Base-by-base conservation (phyloP, 2,888 invertebrate species). In the Rutpela maculata region DNA sequence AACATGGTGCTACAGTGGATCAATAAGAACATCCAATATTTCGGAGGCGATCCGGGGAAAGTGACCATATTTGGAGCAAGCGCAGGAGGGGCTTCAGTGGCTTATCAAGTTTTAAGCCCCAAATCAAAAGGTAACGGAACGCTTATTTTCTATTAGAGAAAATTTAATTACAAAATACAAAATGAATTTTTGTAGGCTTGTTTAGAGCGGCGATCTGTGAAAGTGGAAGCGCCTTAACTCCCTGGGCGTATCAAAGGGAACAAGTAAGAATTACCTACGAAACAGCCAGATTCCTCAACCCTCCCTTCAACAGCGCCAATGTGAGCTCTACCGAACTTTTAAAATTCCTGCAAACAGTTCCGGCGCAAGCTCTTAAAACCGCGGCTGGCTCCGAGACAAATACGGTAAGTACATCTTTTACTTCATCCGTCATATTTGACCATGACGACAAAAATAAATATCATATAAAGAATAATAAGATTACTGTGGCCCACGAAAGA, bases 151-250 rank as follows among this genome's bases (percentile, higher is more conserved):
- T 4, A 26, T 26, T 26, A 26, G 22, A 26, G 22, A 4, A 4
- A 26, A 1, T 26, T 3, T 3, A 26, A 26, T 26, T 3, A 26
- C 4, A 1, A 26, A 4, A 4, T 26, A n/a, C n/a, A n/a, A n/a
- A n/a, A 26, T 26, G 9, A 0, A 35, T 35, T 35, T 35, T 35
- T 82, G 60, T 55, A 84, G 83, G 86, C 10, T 77, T 87, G 22
- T 87, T 88, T 77, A 86, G 87, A 65, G 85, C 84, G 19, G 88
- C 86, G 0, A 89, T 89, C 35, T 81, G 85, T n/a, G 85, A 87
- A 78, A 88, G 88, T 77, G 89, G 89, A 4, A 86, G 86, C 11
- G 83, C 87, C 6, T 66, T 89, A 17, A 84, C 85, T 76, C 86
- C 87, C 0, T 89, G 89, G 88, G 87, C 89, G 15, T 85, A 88